Evolutionary conservation across 2,888 invertebrate species (phyloP), one percentile per base, ranked within the genome.

Genomic region (Maniola hyperantus): DNA sequence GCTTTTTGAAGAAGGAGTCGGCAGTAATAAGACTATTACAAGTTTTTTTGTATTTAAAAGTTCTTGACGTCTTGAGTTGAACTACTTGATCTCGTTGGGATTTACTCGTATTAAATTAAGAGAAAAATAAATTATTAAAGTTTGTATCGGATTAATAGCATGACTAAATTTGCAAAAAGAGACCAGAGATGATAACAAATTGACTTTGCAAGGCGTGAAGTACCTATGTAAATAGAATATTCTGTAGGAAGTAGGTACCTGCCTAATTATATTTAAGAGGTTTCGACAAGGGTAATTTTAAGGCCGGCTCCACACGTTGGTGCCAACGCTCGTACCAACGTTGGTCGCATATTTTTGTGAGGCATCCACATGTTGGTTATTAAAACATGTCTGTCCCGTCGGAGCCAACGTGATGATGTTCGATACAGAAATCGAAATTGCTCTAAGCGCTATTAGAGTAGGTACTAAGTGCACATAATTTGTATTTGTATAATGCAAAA

Each of bases 141-240:
- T 48, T 13, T 11, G 50, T 51, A 11, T 26, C 11, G 15, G 39
- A 57, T 39, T 15, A 33, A 59, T 48, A 33, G 59, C 34, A 34
- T 5, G n/a, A 57, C 26, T 42, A 20, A 57, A 59, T 59, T 59
- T 34, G 8, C n/a, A 33, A 26, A 26, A 26, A 59, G 44, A 59
- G 59, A 34, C n/a, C n/a, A 10, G 34, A 48, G 59, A 33, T 33
- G 59, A 46, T 59, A 26, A 34, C 46, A 48, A 59, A 59, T 46
- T 59, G 34, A 33, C 18, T 34, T 59, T 59, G 15, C 34, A 48
- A 48, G 46, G 59, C 33, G 46, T 59, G 46, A 48, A 59, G 48
- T 58, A n/a, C n/a, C n/a, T n/a, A 46, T 59, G 59, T 46, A 48
- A 59, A 59, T 59, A 46, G 44, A 34, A 59, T 46, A 58, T 58